phyloP scores from a whole-genome alignment of 2,888 invertebrate species.

The Zele albiditarsus region DNA sequence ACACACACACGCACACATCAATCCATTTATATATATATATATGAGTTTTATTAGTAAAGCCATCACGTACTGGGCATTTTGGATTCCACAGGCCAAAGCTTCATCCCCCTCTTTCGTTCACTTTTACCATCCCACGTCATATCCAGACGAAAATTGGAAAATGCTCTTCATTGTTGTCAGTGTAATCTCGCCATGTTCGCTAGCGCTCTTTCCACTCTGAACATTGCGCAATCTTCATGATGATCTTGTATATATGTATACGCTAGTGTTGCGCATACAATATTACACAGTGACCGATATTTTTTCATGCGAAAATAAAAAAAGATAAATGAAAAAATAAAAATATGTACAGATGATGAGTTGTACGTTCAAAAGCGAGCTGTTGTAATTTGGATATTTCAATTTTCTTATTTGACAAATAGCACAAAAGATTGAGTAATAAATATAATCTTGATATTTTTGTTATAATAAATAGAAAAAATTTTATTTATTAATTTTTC shows the following conservation, averaged over 20 bases:
- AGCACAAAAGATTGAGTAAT: too few relatives aligned
- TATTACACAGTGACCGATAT: constrained; percentile 1
- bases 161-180: constrained; percentile 56
- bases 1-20: constrained; percentile 25
- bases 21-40: background rate
- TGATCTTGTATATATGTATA: constrained; percentile 8
- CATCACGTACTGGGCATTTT: constrained; percentile 50
- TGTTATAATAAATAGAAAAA: too few relatives aligned
- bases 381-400: too few relatives aligned
- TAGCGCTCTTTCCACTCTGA: background rate
- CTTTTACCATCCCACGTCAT: constrained; percentile 51
- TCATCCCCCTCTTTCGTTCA: background rate
- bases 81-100: constrained; percentile 53
- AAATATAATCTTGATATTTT: too few relatives aligned
- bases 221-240: constrained; percentile 14
- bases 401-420: too few relatives aligned
- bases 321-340: background rate
- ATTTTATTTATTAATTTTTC: too few relatives aligned
- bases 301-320: background rate
- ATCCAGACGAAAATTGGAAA: constrained; percentile 68
- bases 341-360: background rate
- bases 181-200: constrained; percentile 24
- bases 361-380: too few relatives aligned
- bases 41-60: constrained; percentile 43
- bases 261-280: background rate